phyloP scores from a whole-genome alignment of 2,888 invertebrate species.

The Campaea margaritaria region DNA sequence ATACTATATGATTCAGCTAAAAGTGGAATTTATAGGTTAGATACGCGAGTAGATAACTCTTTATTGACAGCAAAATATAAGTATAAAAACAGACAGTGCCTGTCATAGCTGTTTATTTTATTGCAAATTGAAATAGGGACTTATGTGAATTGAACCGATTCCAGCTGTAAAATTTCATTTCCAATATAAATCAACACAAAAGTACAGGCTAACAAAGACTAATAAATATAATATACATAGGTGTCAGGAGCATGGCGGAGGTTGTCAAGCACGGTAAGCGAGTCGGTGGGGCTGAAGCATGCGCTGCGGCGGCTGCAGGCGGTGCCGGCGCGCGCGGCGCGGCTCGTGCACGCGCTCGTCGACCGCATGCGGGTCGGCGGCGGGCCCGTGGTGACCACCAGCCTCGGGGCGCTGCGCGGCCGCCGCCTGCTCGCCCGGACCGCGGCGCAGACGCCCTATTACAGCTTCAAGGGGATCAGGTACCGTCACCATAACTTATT shows the following conservation, averaged over 20 bases:
- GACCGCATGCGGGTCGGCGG: conserved; percentile 83
- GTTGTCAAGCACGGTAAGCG: conserved; percentile 78
- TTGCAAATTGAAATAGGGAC: too few species aligned
- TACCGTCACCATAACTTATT: conserved; percentile 41
- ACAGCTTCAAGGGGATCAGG: conserved; percentile 82
- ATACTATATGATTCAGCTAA: too few species aligned
- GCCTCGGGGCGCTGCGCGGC: conserved; percentile 72
- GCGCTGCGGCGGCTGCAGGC: conserved; percentile 77
- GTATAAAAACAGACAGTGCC: too few species aligned
- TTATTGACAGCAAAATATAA: too few species aligned
- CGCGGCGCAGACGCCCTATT: conserved; percentile 70
- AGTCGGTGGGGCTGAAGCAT: conserved; percentile 79
- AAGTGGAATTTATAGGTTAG: too few species aligned
- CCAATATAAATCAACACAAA: too few species aligned
- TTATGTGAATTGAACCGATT: too few species aligned
- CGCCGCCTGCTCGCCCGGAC: conserved; percentile 75
- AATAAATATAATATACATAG: conserved; percentile 46
- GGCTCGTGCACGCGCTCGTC: conserved; percentile 78
- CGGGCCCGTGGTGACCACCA: conserved; percentile 73
- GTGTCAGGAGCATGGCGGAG: conserved; percentile 81
- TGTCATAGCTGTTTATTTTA: too few species aligned
- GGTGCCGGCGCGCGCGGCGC: conserved; percentile 78
- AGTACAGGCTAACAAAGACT: too few species aligned
- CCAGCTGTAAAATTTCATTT: too few species aligned
- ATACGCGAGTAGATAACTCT: too few species aligned